phyloP scores from a whole-genome alignment of 2,113 vertebrate species.

The Setophaga kirtlandii region DNA sequence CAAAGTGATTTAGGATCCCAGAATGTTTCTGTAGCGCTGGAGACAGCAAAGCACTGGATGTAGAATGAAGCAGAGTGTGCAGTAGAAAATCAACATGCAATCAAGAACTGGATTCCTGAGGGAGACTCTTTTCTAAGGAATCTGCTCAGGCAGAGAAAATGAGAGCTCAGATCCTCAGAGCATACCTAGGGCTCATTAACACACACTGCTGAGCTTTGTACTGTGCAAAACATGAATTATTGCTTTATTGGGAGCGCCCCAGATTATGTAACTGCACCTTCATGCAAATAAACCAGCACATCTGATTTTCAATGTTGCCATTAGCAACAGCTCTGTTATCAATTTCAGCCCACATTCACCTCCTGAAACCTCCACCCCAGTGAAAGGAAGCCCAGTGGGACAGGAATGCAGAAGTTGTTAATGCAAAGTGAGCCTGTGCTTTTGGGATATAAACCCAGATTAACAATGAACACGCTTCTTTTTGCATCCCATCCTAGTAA shows the following conservation, averaged over 20 bases:
- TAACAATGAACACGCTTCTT: background rate
- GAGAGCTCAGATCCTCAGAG: background rate
- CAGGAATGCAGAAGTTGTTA: background rate
- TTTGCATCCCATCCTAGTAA: background rate
- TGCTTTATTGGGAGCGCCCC: background rate
- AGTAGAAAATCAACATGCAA: background rate
- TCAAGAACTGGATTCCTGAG: background rate
- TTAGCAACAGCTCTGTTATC: slow-evolving; percentile 34
- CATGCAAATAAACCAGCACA: background rate
- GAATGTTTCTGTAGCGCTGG: background rate
- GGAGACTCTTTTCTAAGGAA: background rate
- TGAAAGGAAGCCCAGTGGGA: background rate
- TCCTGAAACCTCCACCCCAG: background rate
- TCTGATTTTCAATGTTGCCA: background rate
- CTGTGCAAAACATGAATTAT: background rate
- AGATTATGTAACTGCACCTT: background rate
- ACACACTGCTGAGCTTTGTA: background rate
- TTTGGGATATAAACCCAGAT: background rate
- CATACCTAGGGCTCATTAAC: background rate
- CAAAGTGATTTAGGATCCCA: background rate
- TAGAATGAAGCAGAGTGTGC: background rate
- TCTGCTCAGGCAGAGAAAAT: background rate
- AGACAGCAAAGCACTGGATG: background rate
- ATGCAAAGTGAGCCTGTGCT: background rate
- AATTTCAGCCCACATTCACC: slow-evolving; percentile 9